Percentiles rank a stretch among this genome's conserved stretches.
Evolutionary conservation across 2,888 invertebrate genomes (phyloP).

Genomic region (Argyresthia goedartella): DNA sequence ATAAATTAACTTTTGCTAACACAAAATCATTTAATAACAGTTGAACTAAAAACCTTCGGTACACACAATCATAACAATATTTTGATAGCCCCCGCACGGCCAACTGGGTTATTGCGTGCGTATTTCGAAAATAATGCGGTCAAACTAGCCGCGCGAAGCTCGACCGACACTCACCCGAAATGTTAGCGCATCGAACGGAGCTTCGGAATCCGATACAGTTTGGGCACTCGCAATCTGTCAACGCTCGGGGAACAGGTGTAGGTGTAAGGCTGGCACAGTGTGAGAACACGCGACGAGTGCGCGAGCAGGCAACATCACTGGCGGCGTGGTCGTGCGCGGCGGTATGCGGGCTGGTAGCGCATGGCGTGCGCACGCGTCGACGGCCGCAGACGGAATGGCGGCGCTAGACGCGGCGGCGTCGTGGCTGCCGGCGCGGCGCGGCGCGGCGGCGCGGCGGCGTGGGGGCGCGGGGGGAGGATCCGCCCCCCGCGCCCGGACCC

Average conservation of each 20-base stretch:
- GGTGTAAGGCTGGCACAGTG: constrained; percentile 12
- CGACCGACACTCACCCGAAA: constrained; percentile 66
- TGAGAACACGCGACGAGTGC: constrained; percentile 44
- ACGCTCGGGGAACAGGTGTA: constrained; percentile 57
- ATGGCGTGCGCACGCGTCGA: constrained; percentile 37
- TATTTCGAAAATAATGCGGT: constrained; percentile 70
- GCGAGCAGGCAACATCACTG: constrained; percentile 57
- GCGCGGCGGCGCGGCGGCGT: constrained; percentile 20
- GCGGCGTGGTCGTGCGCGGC: constrained; percentile 40
- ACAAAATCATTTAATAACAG: too few relatives aligned
- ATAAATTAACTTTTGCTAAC: too few relatives aligned
- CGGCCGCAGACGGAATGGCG: constrained; percentile 27
- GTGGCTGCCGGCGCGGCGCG: too few relatives aligned
- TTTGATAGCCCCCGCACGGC: constrained; percentile 61
- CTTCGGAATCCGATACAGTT: neutral
- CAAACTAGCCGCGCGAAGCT: constrained; percentile 52
- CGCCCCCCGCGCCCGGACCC: constrained; percentile 18
- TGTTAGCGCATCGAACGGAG: constrained; percentile 64
- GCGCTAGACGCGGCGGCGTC: constrained; percentile 49
- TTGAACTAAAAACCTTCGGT: too few relatives aligned
- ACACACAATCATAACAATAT: constrained; percentile 50
- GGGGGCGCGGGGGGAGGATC: constrained; percentile 19
- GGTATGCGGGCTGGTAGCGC: constrained; percentile 9
- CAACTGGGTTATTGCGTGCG: constrained; percentile 64
- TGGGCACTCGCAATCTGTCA: constrained; percentile 22